These are phyloP conservation scores for Cygnus atratus DNA, from an alignment of 2,113 vertebrate species.

Conservation along the genomic window DNA sequence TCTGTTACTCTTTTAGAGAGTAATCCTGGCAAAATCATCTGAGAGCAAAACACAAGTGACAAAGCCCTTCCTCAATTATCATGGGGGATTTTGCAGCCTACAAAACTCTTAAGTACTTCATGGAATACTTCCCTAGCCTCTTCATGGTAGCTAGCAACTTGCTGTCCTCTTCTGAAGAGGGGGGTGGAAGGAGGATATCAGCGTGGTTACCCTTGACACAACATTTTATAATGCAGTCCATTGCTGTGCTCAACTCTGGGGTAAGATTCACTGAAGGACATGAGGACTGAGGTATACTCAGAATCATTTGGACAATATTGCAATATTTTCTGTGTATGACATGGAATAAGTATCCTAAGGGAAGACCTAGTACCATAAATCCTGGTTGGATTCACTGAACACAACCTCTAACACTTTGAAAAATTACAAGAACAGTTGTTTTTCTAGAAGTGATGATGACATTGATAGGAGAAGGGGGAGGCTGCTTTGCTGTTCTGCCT, in stretches of 20 bases:
- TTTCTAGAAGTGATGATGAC: background rate
- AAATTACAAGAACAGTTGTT: background rate
- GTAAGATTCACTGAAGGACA: background rate
- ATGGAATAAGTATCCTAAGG: background rate
- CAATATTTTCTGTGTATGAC: background rate
- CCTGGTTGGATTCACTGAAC: background rate
- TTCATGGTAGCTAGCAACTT: background rate
- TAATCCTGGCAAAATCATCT: background rate
- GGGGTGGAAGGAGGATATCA: background rate
- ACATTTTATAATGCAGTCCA: background rate
- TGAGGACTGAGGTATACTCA: background rate
- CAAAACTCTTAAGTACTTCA: background rate
- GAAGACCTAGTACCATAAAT: background rate
- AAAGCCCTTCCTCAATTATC: background rate
- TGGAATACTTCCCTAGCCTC: background rate
- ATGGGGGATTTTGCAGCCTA: background rate
- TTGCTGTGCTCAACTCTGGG: background rate
- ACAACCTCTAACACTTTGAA: background rate
- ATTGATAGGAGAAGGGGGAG: background rate
- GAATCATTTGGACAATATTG: background rate
- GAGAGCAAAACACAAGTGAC: background rate
- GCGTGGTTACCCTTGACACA: background rate
- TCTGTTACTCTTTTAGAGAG: background rate
- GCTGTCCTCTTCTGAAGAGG: background rate
- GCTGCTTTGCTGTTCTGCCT: background rate